Evolutionary conservation across 1,140 invertebrate genomes (phyloP).

Genomic region (Ceratina japonica): DNA sequence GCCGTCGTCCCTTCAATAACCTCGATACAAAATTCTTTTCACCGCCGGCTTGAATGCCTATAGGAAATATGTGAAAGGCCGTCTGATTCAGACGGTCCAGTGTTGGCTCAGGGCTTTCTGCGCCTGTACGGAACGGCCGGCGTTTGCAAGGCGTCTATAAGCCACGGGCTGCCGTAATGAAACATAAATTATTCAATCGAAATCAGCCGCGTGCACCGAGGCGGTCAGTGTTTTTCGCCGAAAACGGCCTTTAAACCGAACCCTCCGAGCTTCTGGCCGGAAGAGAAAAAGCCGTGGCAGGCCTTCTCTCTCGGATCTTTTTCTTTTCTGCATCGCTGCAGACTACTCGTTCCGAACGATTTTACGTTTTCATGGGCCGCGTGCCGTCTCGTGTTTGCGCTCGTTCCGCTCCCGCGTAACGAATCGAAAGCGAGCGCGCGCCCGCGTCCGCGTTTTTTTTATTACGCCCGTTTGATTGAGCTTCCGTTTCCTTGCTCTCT

Average conservation of each 20-base stretch:
- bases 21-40: constrained; percentile 80
- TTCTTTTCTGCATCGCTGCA: constrained; percentile 50
- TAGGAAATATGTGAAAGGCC: constrained; percentile 79
- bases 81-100: constrained; percentile 67
- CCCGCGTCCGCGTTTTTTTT: constrained; percentile 23
- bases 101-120: constrained; percentile 75
- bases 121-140: constrained; percentile 69
- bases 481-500: constrained; percentile 26
- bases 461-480: constrained; percentile 44
- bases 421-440: constrained; percentile 50
- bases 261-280: constrained; percentile 61
- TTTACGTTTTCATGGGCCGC: constrained; percentile 56
- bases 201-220: constrained; percentile 72
- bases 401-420: constrained; percentile 40
- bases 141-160: constrained; percentile 78
- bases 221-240: constrained; percentile 59
- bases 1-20: constrained; percentile 75
- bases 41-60: constrained; percentile 74
- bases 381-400: constrained; percentile 53
- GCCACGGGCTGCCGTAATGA: constrained; percentile 74
- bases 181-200: constrained; percentile 80
- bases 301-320: constrained; percentile 48
- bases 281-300: constrained; percentile 58
- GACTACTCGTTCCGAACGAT: constrained; percentile 55
- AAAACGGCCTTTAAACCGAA: constrained; percentile 71